Evolutionary conservation across 2,113 vertebrate genomes (phyloP).

Genomic region (Amblyornis subalaris): DNA sequence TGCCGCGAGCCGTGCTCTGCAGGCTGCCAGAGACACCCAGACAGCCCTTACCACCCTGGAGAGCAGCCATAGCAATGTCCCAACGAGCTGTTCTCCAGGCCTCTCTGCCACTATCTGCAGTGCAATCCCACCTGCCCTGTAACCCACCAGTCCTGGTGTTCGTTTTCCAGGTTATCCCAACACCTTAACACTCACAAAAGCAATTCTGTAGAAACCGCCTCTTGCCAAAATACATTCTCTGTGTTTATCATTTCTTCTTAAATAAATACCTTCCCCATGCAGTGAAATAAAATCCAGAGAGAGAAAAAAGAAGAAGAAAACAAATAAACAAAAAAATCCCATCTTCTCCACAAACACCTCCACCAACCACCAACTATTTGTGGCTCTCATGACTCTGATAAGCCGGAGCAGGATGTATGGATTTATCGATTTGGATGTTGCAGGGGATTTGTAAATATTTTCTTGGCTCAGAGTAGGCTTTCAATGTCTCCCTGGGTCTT

Average conservation of each 20-base stretch:
- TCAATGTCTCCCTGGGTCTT: neutral
- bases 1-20: accelerated
- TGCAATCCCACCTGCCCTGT: accelerated
- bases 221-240: neutral
- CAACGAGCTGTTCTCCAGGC: accelerated
- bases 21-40: neutral
- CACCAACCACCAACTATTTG: neutral
- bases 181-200: neutral
- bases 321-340: neutral
- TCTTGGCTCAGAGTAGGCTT: neutral
- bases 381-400: neutral
- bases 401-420: neutral
- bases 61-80: accelerated
- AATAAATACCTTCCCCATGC: neutral
- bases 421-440: neutral
- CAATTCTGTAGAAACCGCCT: neutral
- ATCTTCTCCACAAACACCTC: neutral
- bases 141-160: accelerated
- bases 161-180: neutral
- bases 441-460: conserved; percentile 10
- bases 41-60: accelerated
- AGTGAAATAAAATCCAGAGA: neutral
- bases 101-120: accelerated
- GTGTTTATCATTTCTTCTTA: neutral
- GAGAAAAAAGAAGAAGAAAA: neutral